Conservation (phyloP, 1,140 invertebrate species). For the Monomorium pharaonis region DNA sequence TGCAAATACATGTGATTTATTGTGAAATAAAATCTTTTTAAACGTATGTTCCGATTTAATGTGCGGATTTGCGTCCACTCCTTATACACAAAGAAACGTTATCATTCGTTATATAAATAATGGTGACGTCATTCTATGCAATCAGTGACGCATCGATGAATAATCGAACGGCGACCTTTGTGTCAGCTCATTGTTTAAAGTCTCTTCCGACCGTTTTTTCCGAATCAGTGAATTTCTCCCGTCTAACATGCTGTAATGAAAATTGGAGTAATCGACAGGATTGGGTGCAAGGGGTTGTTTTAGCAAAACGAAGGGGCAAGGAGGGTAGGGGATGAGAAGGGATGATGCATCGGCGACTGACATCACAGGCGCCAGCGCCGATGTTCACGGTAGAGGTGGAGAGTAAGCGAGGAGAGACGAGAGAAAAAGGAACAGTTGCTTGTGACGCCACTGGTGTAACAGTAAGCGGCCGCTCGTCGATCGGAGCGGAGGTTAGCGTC, state of each 20-base stretch:
- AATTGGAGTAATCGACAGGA: background rate
- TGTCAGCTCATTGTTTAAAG: background rate
- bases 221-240: background rate
- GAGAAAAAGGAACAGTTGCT: background rate
- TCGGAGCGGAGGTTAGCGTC: background rate
- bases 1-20: conserved; percentile 26
- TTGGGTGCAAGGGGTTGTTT: background rate
- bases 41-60: background rate
- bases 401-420: background rate
- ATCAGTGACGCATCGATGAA: conserved; percentile 12
- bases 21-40: conserved; percentile 36
- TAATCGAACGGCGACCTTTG: background rate
- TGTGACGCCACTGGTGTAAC: background rate
- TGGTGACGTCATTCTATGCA: conserved; percentile 3
- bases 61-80: background rate
- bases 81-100: background rate
- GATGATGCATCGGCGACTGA: conserved; percentile 17
- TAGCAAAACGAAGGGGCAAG: background rate
- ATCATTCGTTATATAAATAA: background rate
- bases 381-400: background rate
- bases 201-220: background rate
- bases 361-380: conserved; percentile 48
- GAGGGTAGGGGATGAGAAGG: background rate
- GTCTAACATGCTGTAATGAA: background rate
- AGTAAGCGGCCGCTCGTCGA: conserved; percentile 41